Percentiles rank a stretch among this genome's conserved stretches.
Conservation (phyloP, 2,888 invertebrate species). For the Drosophila heteroneura region DNA sequence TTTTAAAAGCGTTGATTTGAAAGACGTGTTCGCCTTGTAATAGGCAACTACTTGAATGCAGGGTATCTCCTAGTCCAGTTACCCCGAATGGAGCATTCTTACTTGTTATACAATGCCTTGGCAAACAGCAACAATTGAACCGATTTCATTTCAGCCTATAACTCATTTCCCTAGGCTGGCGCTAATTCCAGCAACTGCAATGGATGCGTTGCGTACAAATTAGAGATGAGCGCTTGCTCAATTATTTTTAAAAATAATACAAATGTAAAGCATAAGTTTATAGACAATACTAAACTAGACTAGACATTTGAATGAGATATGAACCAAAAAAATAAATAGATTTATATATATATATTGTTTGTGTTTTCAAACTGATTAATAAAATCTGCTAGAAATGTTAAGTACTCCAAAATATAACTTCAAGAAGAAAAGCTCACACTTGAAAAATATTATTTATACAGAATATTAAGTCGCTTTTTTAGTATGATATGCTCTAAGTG, state of each 20-base stretch:
- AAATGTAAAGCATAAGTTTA: background rate
- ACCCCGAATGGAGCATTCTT: background rate
- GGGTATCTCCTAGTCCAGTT: background rate
- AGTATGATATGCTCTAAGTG: background rate
- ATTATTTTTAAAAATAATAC: background rate
- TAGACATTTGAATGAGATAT: no score
- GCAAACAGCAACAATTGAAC: constrained; percentile 17
- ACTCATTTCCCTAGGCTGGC: constrained; percentile 10
- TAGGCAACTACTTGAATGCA: background rate
- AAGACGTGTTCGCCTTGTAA: background rate
- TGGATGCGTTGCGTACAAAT: constrained; percentile 1
- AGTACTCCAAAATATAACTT: background rate
- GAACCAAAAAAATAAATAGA: no score
- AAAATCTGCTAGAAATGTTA: background rate
- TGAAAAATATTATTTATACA: background rate
- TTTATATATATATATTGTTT: background rate
- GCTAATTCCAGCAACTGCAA: background rate
- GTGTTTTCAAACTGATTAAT: background rate
- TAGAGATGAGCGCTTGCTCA: constrained; percentile 3
- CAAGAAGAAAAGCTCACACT: background rate
- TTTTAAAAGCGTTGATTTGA: background rate
- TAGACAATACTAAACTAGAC: background rate
- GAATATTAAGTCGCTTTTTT: background rate
- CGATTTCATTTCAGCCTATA: constrained; percentile 20
- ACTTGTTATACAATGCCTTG: constrained; percentile 14